Evolutionary conservation across 2,797 vertebrate genomes (phyloP).

Genomic region (Falco novaeseelandiae): DNA sequence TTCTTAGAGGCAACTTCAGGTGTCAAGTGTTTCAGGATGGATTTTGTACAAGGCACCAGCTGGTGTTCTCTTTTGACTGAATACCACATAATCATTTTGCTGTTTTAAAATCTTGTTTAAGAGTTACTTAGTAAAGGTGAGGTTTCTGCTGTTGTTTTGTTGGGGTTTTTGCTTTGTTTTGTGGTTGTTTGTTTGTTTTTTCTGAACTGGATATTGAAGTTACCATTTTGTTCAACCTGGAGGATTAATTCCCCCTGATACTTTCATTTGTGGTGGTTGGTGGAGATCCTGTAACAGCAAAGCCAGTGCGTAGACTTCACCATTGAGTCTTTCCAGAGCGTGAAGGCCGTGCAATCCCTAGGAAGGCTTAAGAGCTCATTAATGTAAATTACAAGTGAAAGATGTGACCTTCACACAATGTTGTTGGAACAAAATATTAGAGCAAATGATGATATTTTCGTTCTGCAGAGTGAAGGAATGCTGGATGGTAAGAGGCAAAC

Average conservation of each 20-base stretch:
- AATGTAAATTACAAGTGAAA: not conserved
- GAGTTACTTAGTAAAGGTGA: not conserved
- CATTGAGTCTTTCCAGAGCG: not conserved
- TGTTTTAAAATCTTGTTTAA: not conserved
- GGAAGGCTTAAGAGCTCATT: not conserved
- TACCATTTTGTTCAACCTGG: not conserved
- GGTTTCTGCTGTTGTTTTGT: not conserved
- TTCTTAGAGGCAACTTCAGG: not conserved
- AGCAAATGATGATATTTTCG: not conserved
- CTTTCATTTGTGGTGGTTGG: not conserved
- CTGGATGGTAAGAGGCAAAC: not conserved
- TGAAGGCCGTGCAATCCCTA: not conserved
- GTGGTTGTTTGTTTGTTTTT: fast-evolving
- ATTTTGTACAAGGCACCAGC: not conserved
- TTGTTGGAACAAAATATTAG: not conserved
- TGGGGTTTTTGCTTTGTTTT: not conserved
- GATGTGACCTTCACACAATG: not conserved
- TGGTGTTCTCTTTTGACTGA: not conserved
- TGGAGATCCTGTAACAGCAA: not conserved
- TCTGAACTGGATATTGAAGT: not conserved
- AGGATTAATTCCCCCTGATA: not conserved
- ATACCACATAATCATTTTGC: not conserved
- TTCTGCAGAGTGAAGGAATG: not conserved
- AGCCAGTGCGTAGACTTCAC: not conserved
- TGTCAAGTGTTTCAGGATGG: not conserved